A percentile compares a stretch with the other conserved stretches of the same genome.
phyloP scores from a whole-genome alignment of 2,113 vertebrate species.

The Zingel zingel region DNA sequence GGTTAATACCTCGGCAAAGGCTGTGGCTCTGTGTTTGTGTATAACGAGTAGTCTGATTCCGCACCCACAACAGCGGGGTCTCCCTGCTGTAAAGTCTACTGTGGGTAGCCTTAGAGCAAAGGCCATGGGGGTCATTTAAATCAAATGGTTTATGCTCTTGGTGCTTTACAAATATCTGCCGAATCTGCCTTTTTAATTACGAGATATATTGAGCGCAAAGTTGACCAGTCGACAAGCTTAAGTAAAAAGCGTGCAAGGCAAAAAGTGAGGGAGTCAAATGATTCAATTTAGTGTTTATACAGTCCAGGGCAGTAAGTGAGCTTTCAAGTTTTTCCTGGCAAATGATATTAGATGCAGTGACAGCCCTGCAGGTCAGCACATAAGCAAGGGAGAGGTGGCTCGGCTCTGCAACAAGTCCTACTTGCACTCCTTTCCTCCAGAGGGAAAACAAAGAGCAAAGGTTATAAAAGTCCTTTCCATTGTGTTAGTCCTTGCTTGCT shows the following conservation, averaged over 20 bases:
- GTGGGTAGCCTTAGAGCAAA: background rate
- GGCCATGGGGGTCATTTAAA: background rate
- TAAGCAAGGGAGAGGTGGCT: background rate
- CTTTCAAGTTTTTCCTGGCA: background rate
- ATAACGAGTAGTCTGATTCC: background rate
- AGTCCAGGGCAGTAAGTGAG: background rate
- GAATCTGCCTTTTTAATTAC: background rate
- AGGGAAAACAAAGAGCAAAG: constrained; percentile 22
- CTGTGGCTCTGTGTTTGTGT: background rate
- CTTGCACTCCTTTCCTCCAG: background rate
- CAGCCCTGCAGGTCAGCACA: constrained; percentile 2
- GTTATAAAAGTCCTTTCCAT: constrained; percentile 8
- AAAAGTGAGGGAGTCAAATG: background rate
- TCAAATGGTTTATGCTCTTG: background rate
- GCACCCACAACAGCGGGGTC: background rate
- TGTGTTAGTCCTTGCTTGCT: background rate
- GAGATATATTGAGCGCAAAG: background rate
- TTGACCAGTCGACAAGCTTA: background rate
- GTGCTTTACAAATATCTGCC: background rate
- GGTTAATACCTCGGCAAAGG: no score
- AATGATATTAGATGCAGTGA: background rate
- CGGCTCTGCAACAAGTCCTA: background rate
- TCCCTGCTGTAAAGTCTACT: background rate
- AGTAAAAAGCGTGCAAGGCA: background rate
- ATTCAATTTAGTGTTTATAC: background rate